Evolutionary conservation across 2,113 vertebrate genomes (phyloP), one percentile per base, ranked within the genome.

Genomic region (Halichoerus grypus): DNA sequence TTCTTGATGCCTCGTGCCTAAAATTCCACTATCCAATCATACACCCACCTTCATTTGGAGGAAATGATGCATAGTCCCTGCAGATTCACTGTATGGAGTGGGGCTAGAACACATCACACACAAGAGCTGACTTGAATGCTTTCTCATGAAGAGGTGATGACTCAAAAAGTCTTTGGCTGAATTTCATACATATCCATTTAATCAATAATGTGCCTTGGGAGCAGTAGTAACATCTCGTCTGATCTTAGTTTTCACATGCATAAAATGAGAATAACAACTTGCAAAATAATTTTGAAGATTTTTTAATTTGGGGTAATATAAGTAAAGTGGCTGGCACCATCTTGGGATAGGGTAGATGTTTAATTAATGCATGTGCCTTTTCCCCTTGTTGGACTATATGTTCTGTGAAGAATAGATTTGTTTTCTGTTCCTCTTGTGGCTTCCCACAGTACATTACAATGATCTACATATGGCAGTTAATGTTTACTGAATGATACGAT

Each of bases 401-500:
- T 31, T 59, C 61, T 65, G 4, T 53, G 53, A 80, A 94, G 33
- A 55, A 19, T 12, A 51, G 49, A 59, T 53, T 22, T 67, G 55
- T 55, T 65, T 94, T 77, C n/a, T 87, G 2, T 89, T 33, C n/a
- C 74, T 81, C 36, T 24, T 85, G 22, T 76, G 77, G 46, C 94
- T 93, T 92, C n/a, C 59, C 24, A 67, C 4, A 82, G 49, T 61
- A 81, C 8, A 67, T 80, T n/a, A 53, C 31, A 69, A 22, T 59
- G 65, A 33, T 67, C 82, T 93, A 14, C 59, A 65, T 31, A 67
- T 53, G 57, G 55, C 42, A 55, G 22, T 76, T 94, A 83, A 46
- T 93, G 49, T 92, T 95, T 89, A 86, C 18, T n/a, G 67, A 95
- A 59, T 67, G 57, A 63, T 67, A 31, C 4, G 71, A 24, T 76